Evolutionary conservation across 2,797 vertebrate species (phyloP).

Genomic region (Megaceryle alcyon): DNA sequence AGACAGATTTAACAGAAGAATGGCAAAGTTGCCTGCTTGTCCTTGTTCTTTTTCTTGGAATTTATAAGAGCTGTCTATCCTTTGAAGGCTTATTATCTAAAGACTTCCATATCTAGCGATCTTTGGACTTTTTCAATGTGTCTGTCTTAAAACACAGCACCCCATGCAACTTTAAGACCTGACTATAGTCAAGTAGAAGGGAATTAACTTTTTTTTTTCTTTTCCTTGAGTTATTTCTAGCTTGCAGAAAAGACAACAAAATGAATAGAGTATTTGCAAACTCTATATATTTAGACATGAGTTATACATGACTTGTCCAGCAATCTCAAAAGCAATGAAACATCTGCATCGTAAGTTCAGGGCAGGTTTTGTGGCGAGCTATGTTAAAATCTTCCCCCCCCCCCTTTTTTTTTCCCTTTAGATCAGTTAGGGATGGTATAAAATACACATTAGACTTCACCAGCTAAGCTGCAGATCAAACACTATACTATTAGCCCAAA

Average conservation of each 20-base stretch:
- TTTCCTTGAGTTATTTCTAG: neutral
- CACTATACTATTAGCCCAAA: neutral
- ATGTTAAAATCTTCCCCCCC: neutral
- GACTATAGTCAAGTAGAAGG: neutral
- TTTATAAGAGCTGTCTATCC: neutral
- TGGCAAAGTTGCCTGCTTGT: neutral
- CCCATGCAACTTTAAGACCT: neutral
- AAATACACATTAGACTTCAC: neutral
- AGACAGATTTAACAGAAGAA: neutral
- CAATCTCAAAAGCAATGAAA: constrained; percentile 39
- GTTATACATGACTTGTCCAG: constrained; percentile 23
- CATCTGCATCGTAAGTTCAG: constrained; percentile 24
- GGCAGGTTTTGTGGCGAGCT: constrained; percentile 18
- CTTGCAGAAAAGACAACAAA: neutral
- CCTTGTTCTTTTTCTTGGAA: neutral
- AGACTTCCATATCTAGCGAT: neutral
- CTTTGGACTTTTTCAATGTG: neutral
- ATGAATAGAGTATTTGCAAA: too few relatives aligned
- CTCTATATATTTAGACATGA: neutral
- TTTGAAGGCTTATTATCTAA: neutral
- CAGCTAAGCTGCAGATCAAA: neutral
- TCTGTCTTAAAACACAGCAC: neutral
- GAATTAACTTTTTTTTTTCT: neutral
- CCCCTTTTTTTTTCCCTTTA: neutral
- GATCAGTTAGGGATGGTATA: neutral